phyloP scores from a whole-genome alignment of 2,113 vertebrate genomes.

The Thalassoma bifasciatum region DNA sequence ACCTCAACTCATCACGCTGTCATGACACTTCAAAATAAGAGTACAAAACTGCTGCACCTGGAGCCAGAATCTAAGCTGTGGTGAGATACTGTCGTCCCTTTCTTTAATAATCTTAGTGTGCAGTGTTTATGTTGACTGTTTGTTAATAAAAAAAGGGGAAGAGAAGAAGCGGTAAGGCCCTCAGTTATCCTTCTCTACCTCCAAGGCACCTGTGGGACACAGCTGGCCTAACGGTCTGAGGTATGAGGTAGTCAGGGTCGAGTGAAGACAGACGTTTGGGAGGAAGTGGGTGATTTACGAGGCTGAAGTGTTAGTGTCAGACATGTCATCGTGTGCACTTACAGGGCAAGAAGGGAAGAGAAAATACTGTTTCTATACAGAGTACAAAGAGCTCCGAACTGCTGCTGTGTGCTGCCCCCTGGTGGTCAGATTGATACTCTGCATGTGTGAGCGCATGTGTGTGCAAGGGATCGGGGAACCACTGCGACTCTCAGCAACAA shows the following conservation, averaged over 20 bases:
- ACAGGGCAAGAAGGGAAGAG: constrained; percentile 24
- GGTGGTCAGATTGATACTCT: constrained; percentile 62
- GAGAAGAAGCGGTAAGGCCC: constrained; percentile 31
- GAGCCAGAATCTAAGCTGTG: constrained; percentile 26
- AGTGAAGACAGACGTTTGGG: constrained; percentile 56
- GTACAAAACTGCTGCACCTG: constrained; percentile 50
- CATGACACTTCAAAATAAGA: constrained; percentile 15
- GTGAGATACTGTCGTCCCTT: constrained; percentile 35
- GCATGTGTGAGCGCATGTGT: constrained; percentile 31
- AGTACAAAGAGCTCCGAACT: constrained; percentile 35
- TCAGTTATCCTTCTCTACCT: constrained; percentile 45
- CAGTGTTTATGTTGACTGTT: constrained; percentile 20
- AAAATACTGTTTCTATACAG: constrained; percentile 37
- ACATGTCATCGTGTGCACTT: constrained; percentile 47
- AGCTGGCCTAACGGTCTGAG: constrained; percentile 47
- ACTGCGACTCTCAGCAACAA: constrained; percentile 90
- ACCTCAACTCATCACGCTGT: constrained; percentile 14
- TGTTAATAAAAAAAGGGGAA: constrained; percentile 18
- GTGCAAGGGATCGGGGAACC: not conserved
- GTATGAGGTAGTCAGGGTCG: constrained; percentile 80
- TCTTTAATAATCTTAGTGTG: constrained; percentile 5
- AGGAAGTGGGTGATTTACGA: constrained; percentile 36
- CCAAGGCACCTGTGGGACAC: constrained; percentile 69
- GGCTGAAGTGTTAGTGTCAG: constrained; percentile 58
- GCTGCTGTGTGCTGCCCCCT: constrained; percentile 65